phyloP scores from a whole-genome alignment of 2,888 invertebrate genomes.

The Diplazon laetatorius region DNA sequence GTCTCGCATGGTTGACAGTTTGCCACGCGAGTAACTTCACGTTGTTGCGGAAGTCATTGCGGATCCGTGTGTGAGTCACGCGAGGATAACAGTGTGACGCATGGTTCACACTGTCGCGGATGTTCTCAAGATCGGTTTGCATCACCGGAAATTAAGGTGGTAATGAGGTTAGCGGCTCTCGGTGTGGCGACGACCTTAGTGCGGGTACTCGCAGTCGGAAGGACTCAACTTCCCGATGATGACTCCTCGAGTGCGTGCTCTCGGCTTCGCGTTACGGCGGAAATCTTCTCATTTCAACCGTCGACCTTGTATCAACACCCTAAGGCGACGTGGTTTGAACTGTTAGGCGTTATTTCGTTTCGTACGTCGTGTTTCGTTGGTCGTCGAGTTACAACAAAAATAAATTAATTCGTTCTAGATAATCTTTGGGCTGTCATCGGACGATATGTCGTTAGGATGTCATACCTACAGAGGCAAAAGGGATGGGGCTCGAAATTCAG shows the following conservation, averaged over 20 bases:
- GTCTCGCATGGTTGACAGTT: slow-evolving; percentile 41
- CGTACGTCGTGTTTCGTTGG: not conserved
- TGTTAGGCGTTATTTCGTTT: not conserved
- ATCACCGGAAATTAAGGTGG: slow-evolving; percentile 54
- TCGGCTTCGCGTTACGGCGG: not conserved
- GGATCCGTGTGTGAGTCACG: too few species aligned
- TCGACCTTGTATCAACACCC: not conserved
- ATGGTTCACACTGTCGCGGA: not conserved
- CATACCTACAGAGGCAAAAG: too few species aligned
- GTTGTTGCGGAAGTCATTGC: not conserved
- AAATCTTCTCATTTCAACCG: not conserved
- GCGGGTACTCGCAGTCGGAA: too few species aligned
- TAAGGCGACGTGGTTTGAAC: not conserved
- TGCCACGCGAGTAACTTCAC: slow-evolving; percentile 36
- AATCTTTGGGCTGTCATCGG: too few species aligned
- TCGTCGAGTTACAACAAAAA: too few species aligned
- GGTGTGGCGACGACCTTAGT: not conserved
- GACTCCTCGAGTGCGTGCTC: slow-evolving; percentile 4
- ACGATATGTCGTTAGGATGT: too few species aligned
- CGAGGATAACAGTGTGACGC: slow-evolving; percentile 25
- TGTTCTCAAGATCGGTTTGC: slow-evolving; percentile 19
- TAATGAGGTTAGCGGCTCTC: slow-evolving; percentile 38
- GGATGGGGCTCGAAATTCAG: too few species aligned
- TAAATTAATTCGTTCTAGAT: too few species aligned
- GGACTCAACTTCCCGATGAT: not conserved